Percentiles rank a stretch among this genome's conserved stretches.
These are phyloP conservation scores for Spea hammondii DNA, from an alignment of 2,797 vertebrate genomes.

Conservation along the genomic window DNA sequence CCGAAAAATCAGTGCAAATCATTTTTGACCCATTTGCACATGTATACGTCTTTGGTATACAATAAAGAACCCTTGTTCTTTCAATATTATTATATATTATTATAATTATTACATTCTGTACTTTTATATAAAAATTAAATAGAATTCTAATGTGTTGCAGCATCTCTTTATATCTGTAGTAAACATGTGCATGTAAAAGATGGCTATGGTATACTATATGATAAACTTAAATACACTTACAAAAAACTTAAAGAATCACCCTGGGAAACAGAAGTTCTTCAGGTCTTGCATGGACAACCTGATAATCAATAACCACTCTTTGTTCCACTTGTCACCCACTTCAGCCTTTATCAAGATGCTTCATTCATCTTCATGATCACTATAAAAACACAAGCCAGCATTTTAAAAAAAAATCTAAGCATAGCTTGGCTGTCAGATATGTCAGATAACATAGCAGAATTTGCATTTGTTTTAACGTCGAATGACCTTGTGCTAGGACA, in stretches of 20 bases:
- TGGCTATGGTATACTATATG: too few relatives aligned
- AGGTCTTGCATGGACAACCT: background rate
- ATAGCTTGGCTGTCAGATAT: constrained; percentile 3
- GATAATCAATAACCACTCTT: background rate
- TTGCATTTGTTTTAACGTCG: constrained; percentile 12
- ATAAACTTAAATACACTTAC: background rate
- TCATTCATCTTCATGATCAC: background rate
- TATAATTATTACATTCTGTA: too few relatives aligned
- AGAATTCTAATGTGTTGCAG: too few relatives aligned
- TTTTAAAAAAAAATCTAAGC: background rate
- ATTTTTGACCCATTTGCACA: too few relatives aligned
- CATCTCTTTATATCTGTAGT: too few relatives aligned
- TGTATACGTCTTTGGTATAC: too few relatives aligned
- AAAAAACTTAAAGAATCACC: too few relatives aligned
- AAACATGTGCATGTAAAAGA: too few relatives aligned
- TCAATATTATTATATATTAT: too few relatives aligned
- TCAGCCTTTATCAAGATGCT: background rate
- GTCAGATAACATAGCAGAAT: constrained; percentile 16
- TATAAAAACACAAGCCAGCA: background rate
- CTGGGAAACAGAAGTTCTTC: background rate
- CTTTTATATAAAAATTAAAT: too few relatives aligned
- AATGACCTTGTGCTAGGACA: constrained; percentile 2
- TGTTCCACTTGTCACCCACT: background rate
- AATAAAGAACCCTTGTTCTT: too few relatives aligned
- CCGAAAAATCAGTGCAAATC: too few relatives aligned